Evolutionary conservation across 1,140 invertebrate species (phyloP), one percentile per base, ranked within the genome.

Genomic region (Orius insidiosus): DNA sequence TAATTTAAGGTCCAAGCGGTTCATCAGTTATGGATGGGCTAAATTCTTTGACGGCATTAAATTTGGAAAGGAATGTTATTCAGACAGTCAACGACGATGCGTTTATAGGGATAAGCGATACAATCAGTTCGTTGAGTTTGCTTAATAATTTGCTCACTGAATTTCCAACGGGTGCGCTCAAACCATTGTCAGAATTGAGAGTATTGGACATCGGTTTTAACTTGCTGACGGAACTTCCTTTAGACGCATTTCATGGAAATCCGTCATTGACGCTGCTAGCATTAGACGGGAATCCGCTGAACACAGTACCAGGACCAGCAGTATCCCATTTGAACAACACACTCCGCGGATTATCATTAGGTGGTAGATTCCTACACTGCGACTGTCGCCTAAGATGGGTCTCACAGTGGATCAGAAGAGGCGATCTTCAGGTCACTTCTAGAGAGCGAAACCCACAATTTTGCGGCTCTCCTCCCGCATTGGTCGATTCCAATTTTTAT

Each of bases 191-290:
- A 33, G 84, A 90, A 63, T 65, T 94, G n/a, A 71, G 85, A 60
- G 73, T 90, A 9, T 65, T 94, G 46, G 88, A 92, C 57, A 80
- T 94, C 52, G 88, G 87, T 35, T 92, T 90, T 63, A 95, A 94
- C 68, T 67, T 89, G 42, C 67, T 94, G 49, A 84, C 80, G 13
- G 74, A 77, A 53, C 59, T 95, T 50, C 85, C 87, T 5, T 60
- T 69, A 33, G 72, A 81, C 44, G 78, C n/a, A n/a, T 93, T 94
- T 58, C 58, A 70, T 51, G 78, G 74, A 32, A 86, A 89, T 62
- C 78, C 77, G 1, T 77, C 79, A 11, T 76, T 94, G 50, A 88
- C 88, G 0, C 65, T 93, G 19, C 62, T 94, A 24, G 87, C 87
- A 5, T 68, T 96, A 45, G 85, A 92, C 58, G 85, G 87, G 32